These are phyloP conservation scores for Dreissena polymorpha DNA, from an alignment of 1,140 invertebrate species.

Conservation along the genomic window DNA sequence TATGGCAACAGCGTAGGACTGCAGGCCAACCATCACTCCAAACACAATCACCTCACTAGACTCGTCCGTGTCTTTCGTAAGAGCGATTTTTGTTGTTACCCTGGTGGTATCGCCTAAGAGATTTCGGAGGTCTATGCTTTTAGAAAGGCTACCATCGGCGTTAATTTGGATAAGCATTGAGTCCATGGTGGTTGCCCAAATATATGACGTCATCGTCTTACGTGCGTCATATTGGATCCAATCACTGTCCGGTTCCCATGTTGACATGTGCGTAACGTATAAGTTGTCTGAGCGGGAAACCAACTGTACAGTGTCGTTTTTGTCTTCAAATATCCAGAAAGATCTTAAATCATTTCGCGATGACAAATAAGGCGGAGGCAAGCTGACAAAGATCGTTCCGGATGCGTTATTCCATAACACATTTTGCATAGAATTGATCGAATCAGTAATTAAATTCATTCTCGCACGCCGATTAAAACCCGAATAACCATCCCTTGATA, in stretches of 20 bases:
- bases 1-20: not conserved
- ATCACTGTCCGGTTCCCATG: constrained; percentile 33
- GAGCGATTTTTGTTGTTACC: constrained; percentile 23
- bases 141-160: constrained; percentile 3
- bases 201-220: not conserved
- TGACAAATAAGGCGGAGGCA: constrained; percentile 28
- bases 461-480: not conserved
- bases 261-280: constrained; percentile 33
- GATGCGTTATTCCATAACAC: constrained; percentile 24
- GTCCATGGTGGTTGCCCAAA: constrained; percentile 19
- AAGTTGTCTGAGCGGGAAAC: constrained; percentile 1
- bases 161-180: not conserved
- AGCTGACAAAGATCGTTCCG: constrained; percentile 11
- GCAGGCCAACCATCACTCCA: not conserved
- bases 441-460: not conserved
- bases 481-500: too few species aligned
- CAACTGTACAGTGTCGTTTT: not conserved
- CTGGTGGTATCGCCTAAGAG: not conserved
- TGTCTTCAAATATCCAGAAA: constrained; percentile 34
- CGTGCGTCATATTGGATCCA: too few species aligned
- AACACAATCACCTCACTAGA: constrained; percentile 13
- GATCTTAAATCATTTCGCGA: not conserved
- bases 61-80: not conserved
- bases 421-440: constrained; percentile 23
- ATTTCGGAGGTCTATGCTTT: not conserved